Evolutionary conservation across 1,140 invertebrate genomes (phyloP).

Genomic region (Drosophila saltans): DNA sequence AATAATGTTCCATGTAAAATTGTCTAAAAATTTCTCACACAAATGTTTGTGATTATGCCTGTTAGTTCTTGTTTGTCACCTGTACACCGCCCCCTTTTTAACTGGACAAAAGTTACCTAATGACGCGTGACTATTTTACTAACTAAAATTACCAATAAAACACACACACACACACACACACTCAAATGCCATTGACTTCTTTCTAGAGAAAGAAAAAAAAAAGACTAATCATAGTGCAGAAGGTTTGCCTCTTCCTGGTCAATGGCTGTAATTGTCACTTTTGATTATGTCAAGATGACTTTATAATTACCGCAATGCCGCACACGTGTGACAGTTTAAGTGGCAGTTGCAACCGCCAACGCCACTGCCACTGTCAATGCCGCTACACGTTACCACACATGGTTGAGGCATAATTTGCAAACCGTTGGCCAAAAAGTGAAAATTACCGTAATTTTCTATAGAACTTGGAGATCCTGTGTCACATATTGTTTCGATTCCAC

Average conservation of each 20-base stretch:
- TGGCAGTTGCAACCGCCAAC: conserved; percentile 62
- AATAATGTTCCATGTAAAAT: background rate
- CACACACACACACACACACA: conserved; percentile 5
- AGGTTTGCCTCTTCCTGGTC: conserved; percentile 60
- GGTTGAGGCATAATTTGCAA: conserved; percentile 67
- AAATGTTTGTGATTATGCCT: no score
- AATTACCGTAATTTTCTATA: conserved; percentile 70
- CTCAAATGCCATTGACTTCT: conserved; percentile 58
- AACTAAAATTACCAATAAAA: conserved; percentile 51
- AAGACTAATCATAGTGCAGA: conserved; percentile 56
- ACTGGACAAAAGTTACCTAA: conserved; percentile 43
- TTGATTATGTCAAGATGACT: conserved; percentile 83
- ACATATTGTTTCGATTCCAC: conserved; percentile 41
- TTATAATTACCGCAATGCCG: conserved; percentile 73
- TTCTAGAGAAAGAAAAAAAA: conserved; percentile 1
- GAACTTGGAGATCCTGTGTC: conserved; percentile 27
- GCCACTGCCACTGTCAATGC: background rate
- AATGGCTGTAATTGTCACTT: conserved; percentile 82
- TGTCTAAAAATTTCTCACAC: conserved; percentile 24
- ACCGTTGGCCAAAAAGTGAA: conserved; percentile 60
- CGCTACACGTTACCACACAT: conserved; percentile 16
- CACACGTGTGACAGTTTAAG: conserved; percentile 81
- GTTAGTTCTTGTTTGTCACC: conserved; percentile 44
- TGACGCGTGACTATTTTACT: conserved; percentile 64
- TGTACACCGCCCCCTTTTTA: conserved; percentile 23